These are phyloP conservation scores for Oopsacas minuta DNA, from an alignment of 37 sponge, comb jelly and placozoan genomes.

Conservation along the genomic window DNA sequence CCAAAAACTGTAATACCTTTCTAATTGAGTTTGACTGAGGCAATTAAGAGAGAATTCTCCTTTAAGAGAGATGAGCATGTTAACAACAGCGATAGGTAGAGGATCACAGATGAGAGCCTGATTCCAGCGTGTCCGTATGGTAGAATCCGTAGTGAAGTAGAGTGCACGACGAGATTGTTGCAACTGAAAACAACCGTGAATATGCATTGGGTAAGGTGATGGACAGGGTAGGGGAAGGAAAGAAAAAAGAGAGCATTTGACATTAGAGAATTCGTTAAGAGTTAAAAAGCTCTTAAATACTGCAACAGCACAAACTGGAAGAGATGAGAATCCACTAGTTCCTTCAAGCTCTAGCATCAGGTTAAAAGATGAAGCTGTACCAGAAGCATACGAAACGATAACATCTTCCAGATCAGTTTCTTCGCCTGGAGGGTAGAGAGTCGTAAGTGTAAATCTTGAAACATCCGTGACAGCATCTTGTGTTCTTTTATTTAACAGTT, in stretches of 20 bases:
- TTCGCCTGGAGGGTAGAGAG: background rate
- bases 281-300: background rate
- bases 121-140: constrained; percentile 32
- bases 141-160: background rate
- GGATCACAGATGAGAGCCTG: constrained; percentile 22
- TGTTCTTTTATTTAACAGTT: background rate
- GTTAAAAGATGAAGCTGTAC: background rate
- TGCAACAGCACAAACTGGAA: background rate
- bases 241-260: background rate
- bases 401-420: background rate
- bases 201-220: background rate
- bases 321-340: background rate
- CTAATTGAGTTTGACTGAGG: background rate
- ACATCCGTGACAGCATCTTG: background rate
- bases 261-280: background rate
- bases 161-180: background rate
- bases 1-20: constrained; percentile 35
- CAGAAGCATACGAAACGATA: background rate
- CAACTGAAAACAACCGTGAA: background rate
- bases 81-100: constrained; percentile 22
- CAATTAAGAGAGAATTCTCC: background rate
- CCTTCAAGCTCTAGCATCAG: background rate
- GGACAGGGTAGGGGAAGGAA: background rate
- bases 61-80: constrained; percentile 22
- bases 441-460: background rate